A percentile compares a stretch with the other conserved stretches of the same genome.
Conservation (phyloP, 1,140 invertebrate species). For the Paracyclopina nana region DNA sequence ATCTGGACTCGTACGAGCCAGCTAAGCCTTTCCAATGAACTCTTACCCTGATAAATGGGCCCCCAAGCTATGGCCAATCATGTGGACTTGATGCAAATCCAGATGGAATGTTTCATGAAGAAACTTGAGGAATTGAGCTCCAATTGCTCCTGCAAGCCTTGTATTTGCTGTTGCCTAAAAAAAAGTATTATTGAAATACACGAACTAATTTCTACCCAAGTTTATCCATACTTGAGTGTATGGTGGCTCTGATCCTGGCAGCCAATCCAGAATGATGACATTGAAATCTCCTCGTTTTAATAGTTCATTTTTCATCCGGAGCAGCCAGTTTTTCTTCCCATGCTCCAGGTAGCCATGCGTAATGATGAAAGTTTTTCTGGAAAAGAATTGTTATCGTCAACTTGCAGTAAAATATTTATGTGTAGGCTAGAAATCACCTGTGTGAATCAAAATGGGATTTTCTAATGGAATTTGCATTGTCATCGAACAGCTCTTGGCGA, state of each 20-base stretch:
- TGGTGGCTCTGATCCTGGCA: constrained; percentile 55
- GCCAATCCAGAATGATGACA: constrained; percentile 64
- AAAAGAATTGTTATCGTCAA: constrained; percentile 21
- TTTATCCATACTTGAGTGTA: constrained; percentile 67
- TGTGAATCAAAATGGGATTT: not conserved
- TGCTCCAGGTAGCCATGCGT: constrained; percentile 66
- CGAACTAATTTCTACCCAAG: too few relatives aligned
- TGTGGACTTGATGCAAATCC: too few relatives aligned
- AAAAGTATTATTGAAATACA: too few relatives aligned
- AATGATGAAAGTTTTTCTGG: constrained; percentile 46
- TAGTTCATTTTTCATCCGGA: constrained; percentile 40
- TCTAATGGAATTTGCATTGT: not conserved
- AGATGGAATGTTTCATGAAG: too few relatives aligned
- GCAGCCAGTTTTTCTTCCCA: constrained; percentile 48
- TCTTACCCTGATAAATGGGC: too few relatives aligned
- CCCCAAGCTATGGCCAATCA: too few relatives aligned
- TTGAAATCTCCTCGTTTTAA: constrained; percentile 44
- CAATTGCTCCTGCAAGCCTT: too few relatives aligned
- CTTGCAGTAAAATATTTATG: not conserved
- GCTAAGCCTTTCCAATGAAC: not conserved
- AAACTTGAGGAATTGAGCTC: too few relatives aligned
- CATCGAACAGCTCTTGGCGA: constrained; percentile 25
- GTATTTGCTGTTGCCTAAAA: not conserved
- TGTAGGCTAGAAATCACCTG: constrained; percentile 1
- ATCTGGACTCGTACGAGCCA: not conserved